A percentile compares a stretch with the other conserved stretches of the same genome.
Evolutionary conservation across 2,888 invertebrate genomes (phyloP).

Genomic region (Acanthosepion esculentum): DNA sequence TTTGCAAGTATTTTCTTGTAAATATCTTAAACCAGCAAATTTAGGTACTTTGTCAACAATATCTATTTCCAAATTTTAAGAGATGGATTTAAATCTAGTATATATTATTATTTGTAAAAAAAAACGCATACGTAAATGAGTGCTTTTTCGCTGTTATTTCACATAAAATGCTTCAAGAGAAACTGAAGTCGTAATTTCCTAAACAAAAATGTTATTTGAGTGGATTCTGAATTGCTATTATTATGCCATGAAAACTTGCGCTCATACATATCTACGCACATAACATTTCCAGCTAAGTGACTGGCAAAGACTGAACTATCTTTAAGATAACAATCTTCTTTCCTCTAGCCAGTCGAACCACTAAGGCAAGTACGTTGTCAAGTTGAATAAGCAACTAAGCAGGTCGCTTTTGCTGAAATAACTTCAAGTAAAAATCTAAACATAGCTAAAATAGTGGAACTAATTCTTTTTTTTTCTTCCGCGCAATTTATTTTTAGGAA

Average conservation of each 20-base stretch:
- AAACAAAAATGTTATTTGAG: background rate
- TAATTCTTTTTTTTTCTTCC: background rate
- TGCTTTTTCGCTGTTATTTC: no score
- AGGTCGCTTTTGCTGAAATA: constrained; percentile 16
- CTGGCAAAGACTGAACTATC: background rate
- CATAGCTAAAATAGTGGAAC: constrained; percentile 6
- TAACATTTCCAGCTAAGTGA: background rate
- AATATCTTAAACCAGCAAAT: no score
- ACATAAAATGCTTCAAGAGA: no score
- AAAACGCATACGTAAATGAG: no score
- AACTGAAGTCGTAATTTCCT: no score
- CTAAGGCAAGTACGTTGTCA: background rate
- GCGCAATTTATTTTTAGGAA: background rate
- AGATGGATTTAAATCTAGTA: no score
- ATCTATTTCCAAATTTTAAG: no score
- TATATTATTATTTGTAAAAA: no score
- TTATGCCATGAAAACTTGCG: background rate
- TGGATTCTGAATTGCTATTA: background rate
- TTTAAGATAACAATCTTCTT: constrained; percentile 21
- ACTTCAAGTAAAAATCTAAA: constrained; percentile 16
- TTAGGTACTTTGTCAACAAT: no score
- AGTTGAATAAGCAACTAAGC: background rate
- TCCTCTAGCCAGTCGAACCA: background rate
- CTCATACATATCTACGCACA: background rate
- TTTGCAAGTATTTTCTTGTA: no score